phyloP scores from a whole-genome alignment of 2,888 invertebrate species.

The Pollenia amentaria region DNA sequence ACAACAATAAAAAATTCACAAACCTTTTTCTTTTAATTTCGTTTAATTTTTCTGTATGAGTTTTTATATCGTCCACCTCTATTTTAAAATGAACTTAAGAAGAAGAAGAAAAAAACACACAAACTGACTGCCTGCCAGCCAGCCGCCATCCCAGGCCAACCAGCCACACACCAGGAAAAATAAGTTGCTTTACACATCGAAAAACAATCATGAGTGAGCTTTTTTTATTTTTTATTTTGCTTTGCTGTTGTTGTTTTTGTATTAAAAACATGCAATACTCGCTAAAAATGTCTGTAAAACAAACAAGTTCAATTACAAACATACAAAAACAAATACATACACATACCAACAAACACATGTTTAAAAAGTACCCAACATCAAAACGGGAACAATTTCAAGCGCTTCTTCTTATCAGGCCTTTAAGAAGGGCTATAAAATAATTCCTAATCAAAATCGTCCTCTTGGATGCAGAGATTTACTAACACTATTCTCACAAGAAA shows the following conservation, averaged over 20 bases:
- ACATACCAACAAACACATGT: too few relatives aligned
- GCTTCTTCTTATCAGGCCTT: too few relatives aligned
- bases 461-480: too few relatives aligned
- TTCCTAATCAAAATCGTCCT: too few relatives aligned
- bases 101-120: conserved; percentile 13
- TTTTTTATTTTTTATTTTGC: conserved; percentile 39
- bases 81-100: conserved; percentile 35
- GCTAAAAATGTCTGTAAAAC: conserved; percentile 70
- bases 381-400: too few relatives aligned
- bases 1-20: conserved; percentile 18
- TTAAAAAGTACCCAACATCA: too few relatives aligned
- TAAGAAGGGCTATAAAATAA: too few relatives aligned
- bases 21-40: conserved; percentile 16
- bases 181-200: conserved; percentile 72
- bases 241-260: conserved; percentile 36
- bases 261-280: conserved; percentile 60
- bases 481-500: too few relatives aligned
- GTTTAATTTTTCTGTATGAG: background rate
- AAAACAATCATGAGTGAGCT: conserved; percentile 66
- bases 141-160: conserved; percentile 25
- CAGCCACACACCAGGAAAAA: conserved; percentile 70
- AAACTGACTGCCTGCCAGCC: conserved; percentile 33
- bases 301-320: conserved; percentile 67
- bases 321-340: background rate
- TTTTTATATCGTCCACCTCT: conserved; percentile 40